A percentile compares a stretch with the other conserved stretches of the same genome.
Evolutionary conservation across 2,113 vertebrate genomes (phyloP).

Genomic region (Pyxicephalus adspersus): DNA sequence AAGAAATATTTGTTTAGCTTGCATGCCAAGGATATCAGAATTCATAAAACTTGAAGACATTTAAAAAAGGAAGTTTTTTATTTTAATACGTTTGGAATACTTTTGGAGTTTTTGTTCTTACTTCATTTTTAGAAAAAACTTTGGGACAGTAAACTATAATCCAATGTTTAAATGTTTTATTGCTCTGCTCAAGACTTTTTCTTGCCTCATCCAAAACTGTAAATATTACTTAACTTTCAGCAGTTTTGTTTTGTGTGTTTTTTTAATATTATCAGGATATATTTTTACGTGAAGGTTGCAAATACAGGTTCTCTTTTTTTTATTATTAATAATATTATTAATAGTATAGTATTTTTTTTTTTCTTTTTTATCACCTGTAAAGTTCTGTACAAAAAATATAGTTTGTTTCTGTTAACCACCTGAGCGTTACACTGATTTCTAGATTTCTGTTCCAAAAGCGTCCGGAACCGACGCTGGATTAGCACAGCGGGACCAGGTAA

Average conservation of each 20-base stretch:
- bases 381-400: conserved; percentile 74
- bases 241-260: no score
- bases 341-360: conserved; percentile 55
- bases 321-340: conserved; percentile 98
- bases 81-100: conserved; percentile 59
- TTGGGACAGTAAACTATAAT: conserved; percentile 65
- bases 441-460: no score
- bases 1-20: conserved; percentile 55
- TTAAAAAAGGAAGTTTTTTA: conserved; percentile 36
- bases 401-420: no score
- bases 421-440: no score
- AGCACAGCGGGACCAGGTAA: no score
- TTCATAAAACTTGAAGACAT: conserved; percentile 46
- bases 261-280: conserved; percentile 68
- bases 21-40: conserved; percentile 29
- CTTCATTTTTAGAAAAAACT: conserved; percentile 65
- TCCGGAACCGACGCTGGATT: no score
- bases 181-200: conserved; percentile 70
- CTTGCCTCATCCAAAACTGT: conserved; percentile 75
- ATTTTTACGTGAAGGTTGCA: conserved; percentile 86
- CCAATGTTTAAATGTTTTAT: conserved; percentile 84
- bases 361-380: conserved; percentile 71
- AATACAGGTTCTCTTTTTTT: conserved; percentile 68
- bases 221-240: conserved; percentile 67
- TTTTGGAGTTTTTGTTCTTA: no score